Evolutionary conservation across 1,140 invertebrate genomes (phyloP), one percentile per base, ranked within the genome.

Genomic region (Drosophila sp.): DNA sequence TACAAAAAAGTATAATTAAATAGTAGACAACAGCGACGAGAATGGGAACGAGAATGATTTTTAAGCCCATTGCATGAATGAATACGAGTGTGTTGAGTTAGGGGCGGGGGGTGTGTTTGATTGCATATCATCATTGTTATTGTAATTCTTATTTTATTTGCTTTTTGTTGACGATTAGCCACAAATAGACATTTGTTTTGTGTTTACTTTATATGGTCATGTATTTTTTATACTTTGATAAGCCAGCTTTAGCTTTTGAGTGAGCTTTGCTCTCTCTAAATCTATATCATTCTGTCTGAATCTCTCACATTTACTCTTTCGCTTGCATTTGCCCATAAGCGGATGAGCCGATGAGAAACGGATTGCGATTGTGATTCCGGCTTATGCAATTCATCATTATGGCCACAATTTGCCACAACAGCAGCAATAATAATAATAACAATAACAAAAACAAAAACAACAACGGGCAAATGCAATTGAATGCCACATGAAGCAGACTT

Each of bases 361-460:
- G 72, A 74, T 75, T 82, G 61, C 46, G 74, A 71, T 80, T 87
- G 80, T 66, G 63, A 87, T 81, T 86, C 72, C 78, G 66, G 51
- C 82, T 89, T 89, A 87, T 87, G 82, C 76, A 87, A 87, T 87
- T 87, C 57, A 81, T 83, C 80, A 83, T 86, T 87, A 86, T 86
- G 82, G 71, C 75, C 70, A 78, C 58, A 81, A 56, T 82, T 78
- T 74, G 64, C 79, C 54, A 54, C 54, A 79, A 18, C 63, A 74
- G 61, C 51, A 53, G 38, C 45, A 41, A 38, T 32, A 59, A 57
- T 57, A 58, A 7, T 34, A 46, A 40, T 59, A 77, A 50, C 32
- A 29, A 25, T 29, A 51, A 34, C 43, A 59, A 48, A 53, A 57
- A 46, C 27, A n/a, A n/a, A 13, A 69, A 38, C 25, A 43, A 18